Percentiles rank a stretch among this genome's conserved stretches.
Conservation (phyloP, 2,113 vertebrate genomes). For the Toxostoma redivivum region DNA sequence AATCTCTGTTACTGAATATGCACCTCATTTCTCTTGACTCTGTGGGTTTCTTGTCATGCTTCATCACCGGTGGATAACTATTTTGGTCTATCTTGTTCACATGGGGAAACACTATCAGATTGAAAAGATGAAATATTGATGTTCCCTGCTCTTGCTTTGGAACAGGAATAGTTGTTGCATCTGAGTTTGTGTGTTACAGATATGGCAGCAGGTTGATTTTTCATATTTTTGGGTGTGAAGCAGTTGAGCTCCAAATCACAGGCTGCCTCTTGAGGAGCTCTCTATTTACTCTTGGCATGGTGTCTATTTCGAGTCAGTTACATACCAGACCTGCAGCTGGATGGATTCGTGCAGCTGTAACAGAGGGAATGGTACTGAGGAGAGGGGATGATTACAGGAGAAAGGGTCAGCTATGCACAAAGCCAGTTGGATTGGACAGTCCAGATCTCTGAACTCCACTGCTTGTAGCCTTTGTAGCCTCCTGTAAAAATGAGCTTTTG, state of each 20-base stretch:
- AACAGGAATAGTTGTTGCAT: neutral
- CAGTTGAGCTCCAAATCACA: neutral
- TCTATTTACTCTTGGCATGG: neutral
- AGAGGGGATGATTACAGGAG: neutral
- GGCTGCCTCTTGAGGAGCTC: neutral
- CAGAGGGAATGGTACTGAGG: neutral
- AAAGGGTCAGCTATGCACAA: neutral
- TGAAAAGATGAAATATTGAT: neutral
- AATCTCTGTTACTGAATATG: neutral
- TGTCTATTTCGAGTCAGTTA: neutral
- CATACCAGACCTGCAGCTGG: neutral
- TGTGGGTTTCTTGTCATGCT: neutral
- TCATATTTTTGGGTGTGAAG: neutral
- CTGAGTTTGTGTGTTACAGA: neutral
- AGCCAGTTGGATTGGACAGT: neutral
- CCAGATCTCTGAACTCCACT: neutral
- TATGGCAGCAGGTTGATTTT: neutral
- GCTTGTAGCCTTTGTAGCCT: neutral
- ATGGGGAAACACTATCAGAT: neutral
- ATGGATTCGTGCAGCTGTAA: neutral
- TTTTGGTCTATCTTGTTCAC: neutral
- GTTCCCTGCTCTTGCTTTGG: neutral
- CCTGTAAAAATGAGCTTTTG: neutral
- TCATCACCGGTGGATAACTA: neutral
- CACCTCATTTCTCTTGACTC: neutral